Evolutionary conservation across 2,888 invertebrate species (phyloP).

Genomic region (Pogonocherus hispidulus): DNA sequence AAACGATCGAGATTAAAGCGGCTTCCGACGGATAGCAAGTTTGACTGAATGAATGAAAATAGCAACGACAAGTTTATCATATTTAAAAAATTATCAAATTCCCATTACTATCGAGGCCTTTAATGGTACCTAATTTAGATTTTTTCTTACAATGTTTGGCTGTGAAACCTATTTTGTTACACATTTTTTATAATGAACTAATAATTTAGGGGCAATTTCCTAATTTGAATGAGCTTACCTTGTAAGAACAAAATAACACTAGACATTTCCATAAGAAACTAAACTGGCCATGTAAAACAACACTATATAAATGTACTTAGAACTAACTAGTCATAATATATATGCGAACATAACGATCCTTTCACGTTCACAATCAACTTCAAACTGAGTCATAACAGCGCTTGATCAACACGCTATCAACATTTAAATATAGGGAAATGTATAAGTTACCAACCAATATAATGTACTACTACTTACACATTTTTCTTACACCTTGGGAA

Average conservation of each 20-base stretch:
- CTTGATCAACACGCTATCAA: constrained; percentile 62
- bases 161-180: too few relatives aligned
- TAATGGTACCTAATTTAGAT: too few relatives aligned
- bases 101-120: too few relatives aligned
- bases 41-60: not conserved
- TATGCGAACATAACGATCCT: constrained; percentile 35
- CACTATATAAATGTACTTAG: constrained; percentile 10
- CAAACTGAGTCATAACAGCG: constrained; percentile 60
- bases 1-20: not conserved
- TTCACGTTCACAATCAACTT: constrained; percentile 55
- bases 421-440: constrained; percentile 54
- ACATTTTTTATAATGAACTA: too few relatives aligned
- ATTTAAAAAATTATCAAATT: too few relatives aligned
- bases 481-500: not conserved
- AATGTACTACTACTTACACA: constrained; percentile 13
- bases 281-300: constrained; percentile 7
- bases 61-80: not conserved
- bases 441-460: constrained; percentile 10
- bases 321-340: constrained; percentile 7
- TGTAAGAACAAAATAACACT: not conserved
- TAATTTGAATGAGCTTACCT: constrained; percentile 15
- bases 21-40: not conserved
- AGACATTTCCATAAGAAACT: constrained; percentile 16
- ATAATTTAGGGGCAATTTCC: not conserved
- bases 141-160: too few relatives aligned